Percentiles rank a stretch among this genome's conserved stretches.
phyloP scores from a whole-genome alignment of 2,888 invertebrate genomes.

The Pardosa pseudoannulata region DNA sequence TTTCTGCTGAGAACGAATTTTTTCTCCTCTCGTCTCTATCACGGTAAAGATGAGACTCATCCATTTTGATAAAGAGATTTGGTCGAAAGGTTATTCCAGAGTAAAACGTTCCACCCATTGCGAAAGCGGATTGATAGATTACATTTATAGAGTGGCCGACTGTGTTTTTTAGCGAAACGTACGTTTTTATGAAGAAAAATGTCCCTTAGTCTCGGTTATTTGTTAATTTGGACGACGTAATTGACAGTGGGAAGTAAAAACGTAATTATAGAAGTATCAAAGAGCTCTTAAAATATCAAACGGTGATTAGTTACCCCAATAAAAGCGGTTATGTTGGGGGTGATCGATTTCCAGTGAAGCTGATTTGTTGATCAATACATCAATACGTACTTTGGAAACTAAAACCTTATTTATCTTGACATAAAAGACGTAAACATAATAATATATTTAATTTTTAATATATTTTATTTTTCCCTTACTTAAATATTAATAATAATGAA shows the following conservation, averaged over 20 bases:
- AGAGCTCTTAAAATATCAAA: background rate
- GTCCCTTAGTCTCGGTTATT: background rate
- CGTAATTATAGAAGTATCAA: background rate
- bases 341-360: too few relatives aligned
- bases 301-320: too few relatives aligned
- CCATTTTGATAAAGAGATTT: slow-evolving; percentile 1
- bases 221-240: background rate
- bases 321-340: too few relatives aligned
- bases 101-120: background rate
- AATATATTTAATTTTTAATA: too few relatives aligned
- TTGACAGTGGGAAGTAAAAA: background rate
- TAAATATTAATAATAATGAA: too few relatives aligned
- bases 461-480: too few relatives aligned
- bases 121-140: background rate
- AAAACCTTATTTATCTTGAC: too few relatives aligned
- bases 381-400: too few relatives aligned
- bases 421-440: too few relatives aligned
- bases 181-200: background rate
- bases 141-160: background rate
- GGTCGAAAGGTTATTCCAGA: background rate
- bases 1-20: background rate
- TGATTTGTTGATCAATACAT: too few relatives aligned
- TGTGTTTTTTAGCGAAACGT: background rate
- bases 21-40: background rate
- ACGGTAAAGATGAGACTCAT: background rate